Evolutionary conservation across 2,113 vertebrate genomes (phyloP).

Genomic region (Cranoglanis bouderius): DNA sequence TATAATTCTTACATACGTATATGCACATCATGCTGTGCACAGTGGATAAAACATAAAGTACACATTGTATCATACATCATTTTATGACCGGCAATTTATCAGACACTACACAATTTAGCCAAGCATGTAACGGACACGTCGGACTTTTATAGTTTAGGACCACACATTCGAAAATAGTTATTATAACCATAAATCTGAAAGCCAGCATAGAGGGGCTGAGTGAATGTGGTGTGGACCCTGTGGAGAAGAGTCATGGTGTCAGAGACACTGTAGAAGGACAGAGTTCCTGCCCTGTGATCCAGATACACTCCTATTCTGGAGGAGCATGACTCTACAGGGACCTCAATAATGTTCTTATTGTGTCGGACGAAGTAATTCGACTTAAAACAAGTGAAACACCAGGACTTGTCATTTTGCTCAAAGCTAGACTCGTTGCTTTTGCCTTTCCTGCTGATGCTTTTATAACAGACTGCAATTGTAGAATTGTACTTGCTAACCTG

Average conservation of each 20-base stretch:
- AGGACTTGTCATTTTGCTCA: neutral
- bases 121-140: neutral
- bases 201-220: conserved; percentile 45
- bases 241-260: conserved; percentile 52
- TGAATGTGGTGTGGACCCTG: conserved; percentile 50
- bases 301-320: conserved; percentile 50
- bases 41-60: neutral
- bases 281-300: conserved; percentile 49
- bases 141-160: neutral
- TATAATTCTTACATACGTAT: neutral
- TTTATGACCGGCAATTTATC: neutral
- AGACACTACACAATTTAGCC: neutral
- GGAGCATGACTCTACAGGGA: neutral
- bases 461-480: conserved; percentile 8
- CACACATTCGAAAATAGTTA: neutral
- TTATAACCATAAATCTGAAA: neutral
- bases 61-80: neutral
- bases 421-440: neutral
- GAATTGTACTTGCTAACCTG: neutral
- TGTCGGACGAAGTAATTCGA: neutral
- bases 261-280: conserved; percentile 56
- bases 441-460: neutral
- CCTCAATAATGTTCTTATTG: neutral
- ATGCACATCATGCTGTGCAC: neutral
- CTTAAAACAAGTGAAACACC: neutral